Percentiles rank a stretch among this genome's conserved stretches.
Conservation (phyloP, 2,113 vertebrate genomes). For the Polypterus senegalus region DNA sequence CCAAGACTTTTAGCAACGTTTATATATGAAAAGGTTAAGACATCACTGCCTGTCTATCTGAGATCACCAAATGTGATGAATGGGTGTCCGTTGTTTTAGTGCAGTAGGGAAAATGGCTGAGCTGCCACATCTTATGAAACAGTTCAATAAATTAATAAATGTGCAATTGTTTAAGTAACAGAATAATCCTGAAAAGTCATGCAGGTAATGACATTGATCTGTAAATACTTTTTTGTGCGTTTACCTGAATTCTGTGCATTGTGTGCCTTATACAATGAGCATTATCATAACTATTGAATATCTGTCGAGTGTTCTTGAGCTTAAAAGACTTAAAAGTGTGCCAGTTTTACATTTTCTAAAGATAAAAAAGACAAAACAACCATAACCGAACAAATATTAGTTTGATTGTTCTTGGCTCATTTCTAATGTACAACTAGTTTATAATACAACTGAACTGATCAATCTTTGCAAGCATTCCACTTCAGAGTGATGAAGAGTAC, state of each 20-base stretch:
- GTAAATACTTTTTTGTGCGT: slow-evolving; percentile 84
- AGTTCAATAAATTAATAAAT: slow-evolving; percentile 34
- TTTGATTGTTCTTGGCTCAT: no score
- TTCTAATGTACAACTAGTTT: no score
- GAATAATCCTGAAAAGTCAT: slow-evolving; percentile 65
- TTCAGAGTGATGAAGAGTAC: slow-evolving; percentile 30
- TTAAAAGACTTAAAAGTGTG: slow-evolving; percentile 35
- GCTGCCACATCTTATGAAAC: no score
- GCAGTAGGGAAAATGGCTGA: no score
- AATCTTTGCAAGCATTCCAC: slow-evolving; percentile 48
- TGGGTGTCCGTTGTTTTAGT: no score
- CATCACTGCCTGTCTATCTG: no score
- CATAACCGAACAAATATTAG: no score
- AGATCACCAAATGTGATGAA: no score
- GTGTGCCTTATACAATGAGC: slow-evolving; percentile 95
- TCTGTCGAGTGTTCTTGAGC: slow-evolving; percentile 63
- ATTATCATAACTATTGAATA: slow-evolving; percentile 59
- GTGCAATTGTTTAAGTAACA: slow-evolving; percentile 60
- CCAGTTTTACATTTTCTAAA: slow-evolving; percentile 46
- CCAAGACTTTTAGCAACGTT: no score
- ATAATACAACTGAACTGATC: no score
- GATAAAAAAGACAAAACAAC: slow-evolving; percentile 28
- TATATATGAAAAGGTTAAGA: no score
- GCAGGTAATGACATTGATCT: slow-evolving; percentile 84
- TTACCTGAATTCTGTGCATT: slow-evolving; percentile 93